Percentiles rank a stretch among this genome's conserved stretches.
Evolutionary conservation across 2,113 vertebrate genomes (phyloP).

Genomic region (Chamaea fasciata): DNA sequence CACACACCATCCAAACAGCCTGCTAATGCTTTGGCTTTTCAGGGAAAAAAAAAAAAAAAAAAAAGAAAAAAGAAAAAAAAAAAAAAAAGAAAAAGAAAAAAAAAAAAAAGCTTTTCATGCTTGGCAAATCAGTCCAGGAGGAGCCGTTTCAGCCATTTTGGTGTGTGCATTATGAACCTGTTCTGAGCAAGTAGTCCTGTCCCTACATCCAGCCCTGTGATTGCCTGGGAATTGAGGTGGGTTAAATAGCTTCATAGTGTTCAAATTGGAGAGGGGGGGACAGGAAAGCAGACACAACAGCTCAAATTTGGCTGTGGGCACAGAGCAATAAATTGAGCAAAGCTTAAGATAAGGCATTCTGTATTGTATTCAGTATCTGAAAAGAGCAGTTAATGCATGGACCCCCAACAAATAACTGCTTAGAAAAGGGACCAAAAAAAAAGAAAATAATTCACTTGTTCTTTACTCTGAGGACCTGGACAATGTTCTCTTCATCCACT

Average conservation of each 20-base stretch:
- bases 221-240: background rate
- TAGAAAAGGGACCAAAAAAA: background rate
- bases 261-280: rapidly evolving
- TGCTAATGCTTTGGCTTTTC: constrained; percentile 24
- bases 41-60: background rate
- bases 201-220: background rate
- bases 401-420: background rate
- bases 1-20: background rate
- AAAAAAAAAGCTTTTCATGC: background rate
- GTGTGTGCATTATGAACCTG: background rate
- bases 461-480: background rate
- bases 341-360: background rate
- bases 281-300: background rate
- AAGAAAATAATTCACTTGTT: background rate
- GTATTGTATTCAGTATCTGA: background rate
- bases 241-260: background rate
- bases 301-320: background rate
- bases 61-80: background rate
- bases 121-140: background rate
- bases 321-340: background rate
- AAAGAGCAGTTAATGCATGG: background rate
- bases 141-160: background rate
- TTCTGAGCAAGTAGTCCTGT: background rate
- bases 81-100: too few species aligned
- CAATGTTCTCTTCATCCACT: background rate